Percentiles rank a stretch among this genome's conserved stretches.
These are phyloP conservation scores for Momotus momota DNA, from an alignment of 2,797 vertebrate genomes.

Conservation along the genomic window DNA sequence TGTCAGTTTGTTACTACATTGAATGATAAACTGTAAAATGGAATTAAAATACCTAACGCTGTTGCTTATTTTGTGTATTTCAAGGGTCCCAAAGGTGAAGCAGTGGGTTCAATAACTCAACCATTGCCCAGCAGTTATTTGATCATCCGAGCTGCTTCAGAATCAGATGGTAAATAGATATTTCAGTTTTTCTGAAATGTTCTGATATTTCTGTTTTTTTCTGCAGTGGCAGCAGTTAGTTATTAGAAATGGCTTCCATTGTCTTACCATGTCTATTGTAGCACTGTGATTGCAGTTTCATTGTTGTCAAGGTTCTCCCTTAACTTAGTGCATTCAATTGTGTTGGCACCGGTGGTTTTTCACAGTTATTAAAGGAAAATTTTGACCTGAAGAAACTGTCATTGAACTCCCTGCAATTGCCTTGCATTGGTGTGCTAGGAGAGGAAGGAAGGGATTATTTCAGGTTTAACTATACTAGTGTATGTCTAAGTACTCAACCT, in stretches of 20 bases:
- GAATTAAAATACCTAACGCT: constrained; percentile 15
- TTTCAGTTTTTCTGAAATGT: background rate
- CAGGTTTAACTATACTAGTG: background rate
- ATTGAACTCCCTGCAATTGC: background rate
- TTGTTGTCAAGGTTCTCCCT: background rate
- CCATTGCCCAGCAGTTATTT: constrained; percentile 98
- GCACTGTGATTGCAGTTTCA: background rate
- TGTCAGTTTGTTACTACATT: constrained; percentile 30
- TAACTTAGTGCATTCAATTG: background rate
- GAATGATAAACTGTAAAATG: background rate
- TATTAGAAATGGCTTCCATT: background rate
- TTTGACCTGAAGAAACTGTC: background rate
- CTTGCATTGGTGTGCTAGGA: background rate
- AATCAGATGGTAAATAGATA: constrained; percentile 91
- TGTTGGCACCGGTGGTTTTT: background rate
- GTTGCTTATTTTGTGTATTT: constrained; percentile 57
- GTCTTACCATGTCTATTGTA: background rate
- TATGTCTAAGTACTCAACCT: background rate
- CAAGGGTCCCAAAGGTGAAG: constrained; percentile 97
- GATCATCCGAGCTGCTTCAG: constrained; percentile 96
- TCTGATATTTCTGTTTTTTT: background rate
- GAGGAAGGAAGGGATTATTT: background rate
- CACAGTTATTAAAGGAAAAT: background rate
- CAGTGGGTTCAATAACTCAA: constrained; percentile 97
- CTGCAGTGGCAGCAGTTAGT: background rate